These are phyloP conservation scores for Rousettus madagascariensis DNA, from an alignment of 2,797 vertebrate species.

Conservation along the genomic window DNA sequence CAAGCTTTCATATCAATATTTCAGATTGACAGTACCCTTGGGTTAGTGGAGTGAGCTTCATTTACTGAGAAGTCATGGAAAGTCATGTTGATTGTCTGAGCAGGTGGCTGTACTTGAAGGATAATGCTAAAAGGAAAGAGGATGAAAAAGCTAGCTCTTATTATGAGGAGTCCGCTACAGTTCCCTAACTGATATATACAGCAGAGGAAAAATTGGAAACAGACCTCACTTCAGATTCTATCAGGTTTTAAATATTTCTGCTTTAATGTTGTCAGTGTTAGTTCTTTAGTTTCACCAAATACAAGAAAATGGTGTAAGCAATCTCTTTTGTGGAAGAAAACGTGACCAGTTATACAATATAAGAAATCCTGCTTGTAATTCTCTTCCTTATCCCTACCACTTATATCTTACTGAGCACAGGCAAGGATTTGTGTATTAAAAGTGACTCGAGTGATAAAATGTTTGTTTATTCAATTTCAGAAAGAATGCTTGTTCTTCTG, in stretches of 20 bases:
- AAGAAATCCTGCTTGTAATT: slow-evolving; percentile 50
- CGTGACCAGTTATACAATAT: background rate
- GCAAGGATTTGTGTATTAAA: slow-evolving; percentile 76
- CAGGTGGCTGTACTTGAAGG: slow-evolving; percentile 75
- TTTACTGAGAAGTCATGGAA: slow-evolving; percentile 79
- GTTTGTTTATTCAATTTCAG: slow-evolving; percentile 76
- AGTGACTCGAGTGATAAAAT: slow-evolving; percentile 73
- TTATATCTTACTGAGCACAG: slow-evolving; percentile 24
- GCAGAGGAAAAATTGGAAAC: background rate
- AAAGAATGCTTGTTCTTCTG: slow-evolving; percentile 73
- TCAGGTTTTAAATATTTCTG: slow-evolving; percentile 74
- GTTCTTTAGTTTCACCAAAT: slow-evolving; percentile 61
- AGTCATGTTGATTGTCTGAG: slow-evolving; percentile 82
- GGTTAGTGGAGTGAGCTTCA: slow-evolving; percentile 78
- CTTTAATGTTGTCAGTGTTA: slow-evolving; percentile 58
- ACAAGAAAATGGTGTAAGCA: slow-evolving; percentile 59
- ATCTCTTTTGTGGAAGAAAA: slow-evolving; percentile 61
- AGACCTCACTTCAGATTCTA: slow-evolving; percentile 50
- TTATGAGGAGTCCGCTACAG: slow-evolving; percentile 22
- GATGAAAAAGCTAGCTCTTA: slow-evolving; percentile 62
- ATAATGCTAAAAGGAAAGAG: slow-evolving; percentile 69
- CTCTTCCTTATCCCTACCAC: slow-evolving; percentile 46
- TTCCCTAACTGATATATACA: background rate
- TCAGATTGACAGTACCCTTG: slow-evolving; percentile 81
- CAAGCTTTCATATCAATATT: slow-evolving; percentile 78